phyloP scores from a whole-genome alignment of 2,113 vertebrate species.

The Indicator maculatus region DNA sequence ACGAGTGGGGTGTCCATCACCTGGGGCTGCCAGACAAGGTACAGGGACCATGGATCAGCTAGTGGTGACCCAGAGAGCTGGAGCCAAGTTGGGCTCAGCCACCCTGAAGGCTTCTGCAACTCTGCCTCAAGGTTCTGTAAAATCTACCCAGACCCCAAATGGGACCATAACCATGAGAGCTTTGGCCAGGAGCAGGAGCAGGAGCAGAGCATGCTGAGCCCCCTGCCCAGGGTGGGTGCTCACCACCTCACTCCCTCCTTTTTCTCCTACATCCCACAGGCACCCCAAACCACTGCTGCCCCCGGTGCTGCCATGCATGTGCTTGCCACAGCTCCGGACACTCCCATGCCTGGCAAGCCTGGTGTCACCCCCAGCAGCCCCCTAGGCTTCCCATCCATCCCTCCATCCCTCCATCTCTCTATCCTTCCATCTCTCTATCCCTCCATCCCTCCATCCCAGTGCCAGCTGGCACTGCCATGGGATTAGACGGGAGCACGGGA shows the following conservation, averaged over 20 bases:
- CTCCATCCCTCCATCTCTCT: neutral
- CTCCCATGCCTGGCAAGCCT: accelerated
- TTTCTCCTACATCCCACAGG: neutral
- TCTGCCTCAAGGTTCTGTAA: neutral
- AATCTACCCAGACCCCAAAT: neutral
- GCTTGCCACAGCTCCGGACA: accelerated
- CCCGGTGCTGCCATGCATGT: accelerated
- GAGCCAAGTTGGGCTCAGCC: neutral
- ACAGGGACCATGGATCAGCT: accelerated
- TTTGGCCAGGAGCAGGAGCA: neutral
- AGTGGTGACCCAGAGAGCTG: accelerated
- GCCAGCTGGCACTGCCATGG: constrained; percentile 9
- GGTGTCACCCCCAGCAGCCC: neutral
- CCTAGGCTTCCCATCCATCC: neutral
- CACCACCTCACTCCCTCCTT: accelerated
- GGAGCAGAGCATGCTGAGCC: neutral
- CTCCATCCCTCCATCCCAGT: neutral
- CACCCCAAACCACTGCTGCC: neutral
- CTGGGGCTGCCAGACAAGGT: accelerated
- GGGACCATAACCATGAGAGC: accelerated
- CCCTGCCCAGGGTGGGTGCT: neutral
- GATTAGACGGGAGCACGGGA: neutral
- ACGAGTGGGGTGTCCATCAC: accelerated
- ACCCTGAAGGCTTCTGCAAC: neutral
- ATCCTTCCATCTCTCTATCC: no score